These are phyloP conservation scores for Triplophysa yarkandensis DNA, from an alignment of 2,797 vertebrate genomes.

Conservation along the genomic window DNA sequence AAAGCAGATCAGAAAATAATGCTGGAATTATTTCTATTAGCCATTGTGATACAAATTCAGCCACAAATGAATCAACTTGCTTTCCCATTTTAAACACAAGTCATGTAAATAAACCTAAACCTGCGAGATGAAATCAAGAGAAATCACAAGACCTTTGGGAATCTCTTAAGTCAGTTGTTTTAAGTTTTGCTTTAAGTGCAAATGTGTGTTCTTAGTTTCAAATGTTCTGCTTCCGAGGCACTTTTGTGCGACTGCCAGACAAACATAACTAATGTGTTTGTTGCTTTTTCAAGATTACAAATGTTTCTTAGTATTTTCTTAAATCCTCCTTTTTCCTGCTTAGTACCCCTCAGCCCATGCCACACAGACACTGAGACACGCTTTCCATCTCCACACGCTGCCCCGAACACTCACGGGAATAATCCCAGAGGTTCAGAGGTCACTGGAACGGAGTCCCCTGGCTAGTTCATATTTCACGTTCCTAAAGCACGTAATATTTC, in stretches of 20 bases:
- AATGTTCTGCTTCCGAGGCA: constrained; percentile 12
- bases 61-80: not conserved
- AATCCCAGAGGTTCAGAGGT: constrained; percentile 65
- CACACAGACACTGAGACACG: constrained; percentile 6
- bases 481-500: constrained; percentile 58
- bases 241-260: constrained; percentile 9
- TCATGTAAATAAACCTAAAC: not conserved
- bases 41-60: not conserved
- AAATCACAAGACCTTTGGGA: constrained; percentile 7
- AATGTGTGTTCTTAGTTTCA: constrained; percentile 44
- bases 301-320: constrained; percentile 36
- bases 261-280: constrained; percentile 42
- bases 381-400: constrained; percentile 11
- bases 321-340: constrained; percentile 20
- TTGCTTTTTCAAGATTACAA: constrained; percentile 39
- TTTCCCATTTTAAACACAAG: not conserved
- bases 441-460: constrained; percentile 63
- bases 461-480: constrained; percentile 57
- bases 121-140: not conserved
- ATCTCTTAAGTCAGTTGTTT: constrained; percentile 5
- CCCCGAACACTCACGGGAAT: constrained; percentile 61
- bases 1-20: not conserved
- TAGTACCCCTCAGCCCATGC: not conserved
- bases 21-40: not conserved
- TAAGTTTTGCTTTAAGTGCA: constrained; percentile 23